phyloP scores from a whole-genome alignment of 2,113 vertebrate genomes.

The Carassius carassius region DNA sequence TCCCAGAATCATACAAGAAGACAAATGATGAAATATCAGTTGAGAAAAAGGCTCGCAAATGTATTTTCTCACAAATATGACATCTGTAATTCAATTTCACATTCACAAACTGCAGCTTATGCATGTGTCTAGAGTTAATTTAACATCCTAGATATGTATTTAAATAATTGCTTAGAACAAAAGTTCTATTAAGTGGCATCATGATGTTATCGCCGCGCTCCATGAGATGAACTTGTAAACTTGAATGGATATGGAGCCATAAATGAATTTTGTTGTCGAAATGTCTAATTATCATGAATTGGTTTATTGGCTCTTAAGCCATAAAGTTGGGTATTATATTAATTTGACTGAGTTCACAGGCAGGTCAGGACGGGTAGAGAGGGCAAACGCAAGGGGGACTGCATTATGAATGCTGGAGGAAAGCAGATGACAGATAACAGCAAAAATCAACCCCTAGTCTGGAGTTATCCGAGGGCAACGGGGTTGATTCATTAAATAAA shows the following conservation, averaged over 20 bases:
- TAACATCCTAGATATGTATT: neutral
- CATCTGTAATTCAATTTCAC: neutral
- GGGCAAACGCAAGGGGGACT: neutral
- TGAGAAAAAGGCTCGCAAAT: neutral
- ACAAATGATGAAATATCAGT: neutral
- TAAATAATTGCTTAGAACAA: neutral
- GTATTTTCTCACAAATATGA: neutral
- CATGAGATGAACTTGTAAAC: constrained; percentile 23
- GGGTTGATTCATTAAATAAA: no score
- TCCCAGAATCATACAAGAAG: neutral
- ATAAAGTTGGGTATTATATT: constrained; percentile 55
- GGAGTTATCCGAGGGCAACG: no score
- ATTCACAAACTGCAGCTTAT: neutral
- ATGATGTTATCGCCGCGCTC: constrained; percentile 13
- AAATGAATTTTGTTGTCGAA: constrained; percentile 47
- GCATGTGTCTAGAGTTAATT: neutral
- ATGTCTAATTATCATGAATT: constrained; percentile 57
- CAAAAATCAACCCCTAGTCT: neutral
- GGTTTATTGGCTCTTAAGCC: constrained; percentile 53
- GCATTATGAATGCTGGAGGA: neutral
- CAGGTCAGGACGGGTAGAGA: constrained; percentile 32
- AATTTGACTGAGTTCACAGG: constrained; percentile 57
- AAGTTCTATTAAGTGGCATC: neutral
- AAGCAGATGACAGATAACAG: constrained; percentile 16
- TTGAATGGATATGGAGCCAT: constrained; percentile 20